Evolutionary conservation across 2,797 vertebrate genomes (phyloP), one percentile per base, ranked within the genome.

Genomic region (Prionace glauca): DNA sequence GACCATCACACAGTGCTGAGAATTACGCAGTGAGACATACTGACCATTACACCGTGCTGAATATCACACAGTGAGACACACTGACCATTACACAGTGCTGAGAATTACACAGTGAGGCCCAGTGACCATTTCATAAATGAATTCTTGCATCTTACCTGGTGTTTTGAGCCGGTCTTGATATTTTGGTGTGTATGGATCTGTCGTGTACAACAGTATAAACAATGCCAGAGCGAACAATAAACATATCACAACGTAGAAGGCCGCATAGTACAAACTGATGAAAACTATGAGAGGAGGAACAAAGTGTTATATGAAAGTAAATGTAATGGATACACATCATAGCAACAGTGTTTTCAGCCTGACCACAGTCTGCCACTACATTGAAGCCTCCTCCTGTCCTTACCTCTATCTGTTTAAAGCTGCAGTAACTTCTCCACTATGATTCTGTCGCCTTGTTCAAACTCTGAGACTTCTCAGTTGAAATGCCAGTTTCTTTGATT

Each of bases 241-340:
- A 0, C 98, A 97, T 97, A 99, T 98, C 96, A 99, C 98, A 96
- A 98, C 96, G 0, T 99, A 99, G 97, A 99, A 99, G 65, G 98
- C 98, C 95, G 97, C 96, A 5, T 99, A 99, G 96, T 99, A 99
- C 95, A 99, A 97, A 96, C 98, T 99, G 97, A 99, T 99, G 98
- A 98, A 98, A 95, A 99, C 98, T 99, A 97, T 0, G 50, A 96
- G 74, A 95, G 96, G 96, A 96, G 65, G 84, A 96, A 84, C 24
- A 36, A 81, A 20, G 95, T 26, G 0, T 3, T 32, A 24, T 8
- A 41, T 50, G 9, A 62, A 88, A 84, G 14, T 24, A 90, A 12
- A 65, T 62, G 5, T 56, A 56, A 56, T 18, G 62, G 32, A 36
- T 36, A 36, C 16, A 11, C 62, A 67, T 0, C 62, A 67, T n/a